phyloP scores from a whole-genome alignment of 2,888 invertebrate species.

The Euzetes globulus region DNA sequence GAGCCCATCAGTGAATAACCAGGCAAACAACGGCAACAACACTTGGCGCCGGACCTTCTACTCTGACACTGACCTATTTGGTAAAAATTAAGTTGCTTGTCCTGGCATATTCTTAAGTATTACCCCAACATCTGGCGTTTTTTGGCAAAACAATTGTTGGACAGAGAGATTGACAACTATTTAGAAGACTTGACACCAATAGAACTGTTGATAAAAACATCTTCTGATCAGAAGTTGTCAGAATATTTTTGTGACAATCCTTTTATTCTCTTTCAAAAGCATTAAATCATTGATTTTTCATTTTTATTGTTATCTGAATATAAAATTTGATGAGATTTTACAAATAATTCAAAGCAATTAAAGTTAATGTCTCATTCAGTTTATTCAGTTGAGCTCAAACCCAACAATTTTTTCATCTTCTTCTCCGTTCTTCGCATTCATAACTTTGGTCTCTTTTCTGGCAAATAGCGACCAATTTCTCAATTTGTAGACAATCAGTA shows the following conservation, averaged over 20 bases:
- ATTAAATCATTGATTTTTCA: background rate
- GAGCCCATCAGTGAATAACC: background rate
- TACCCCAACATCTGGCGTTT: too few species aligned
- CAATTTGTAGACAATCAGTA: background rate
- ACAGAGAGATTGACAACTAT: background rate
- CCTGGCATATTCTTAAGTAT: too few species aligned
- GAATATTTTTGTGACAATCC: too few species aligned
- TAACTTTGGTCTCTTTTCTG: background rate
- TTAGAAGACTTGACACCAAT: too few species aligned
- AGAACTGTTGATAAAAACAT: too few species aligned
- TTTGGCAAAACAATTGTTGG: background rate
- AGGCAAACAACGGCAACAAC: background rate
- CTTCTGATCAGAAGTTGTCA: too few species aligned
- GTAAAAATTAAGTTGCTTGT: too few species aligned
- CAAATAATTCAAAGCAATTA: background rate
- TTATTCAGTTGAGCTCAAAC: background rate
- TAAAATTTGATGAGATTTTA: background rate
- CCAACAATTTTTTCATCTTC: background rate
- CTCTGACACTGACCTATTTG: background rate
- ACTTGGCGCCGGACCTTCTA: background rate
- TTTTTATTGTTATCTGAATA: background rate
- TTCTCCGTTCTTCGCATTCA: background rate
- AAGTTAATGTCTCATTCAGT: background rate
- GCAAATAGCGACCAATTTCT: background rate
- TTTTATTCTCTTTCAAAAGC: too few species aligned